phyloP scores from a whole-genome alignment of 2,113 vertebrate species.

The Ophiodon elongatus region DNA sequence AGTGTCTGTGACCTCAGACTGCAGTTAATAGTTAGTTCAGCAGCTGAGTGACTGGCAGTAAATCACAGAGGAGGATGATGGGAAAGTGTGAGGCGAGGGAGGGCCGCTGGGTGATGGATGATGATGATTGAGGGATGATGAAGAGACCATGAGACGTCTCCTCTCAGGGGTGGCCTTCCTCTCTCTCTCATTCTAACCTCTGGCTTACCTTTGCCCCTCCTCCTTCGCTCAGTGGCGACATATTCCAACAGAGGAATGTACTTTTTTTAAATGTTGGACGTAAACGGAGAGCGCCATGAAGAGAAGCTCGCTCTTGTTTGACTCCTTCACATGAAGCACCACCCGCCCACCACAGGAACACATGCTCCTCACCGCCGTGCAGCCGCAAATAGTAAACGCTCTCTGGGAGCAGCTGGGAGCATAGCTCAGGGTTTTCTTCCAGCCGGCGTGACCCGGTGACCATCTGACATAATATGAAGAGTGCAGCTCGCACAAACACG shows the following conservation, averaged over 20 bases:
- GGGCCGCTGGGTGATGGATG: constrained; percentile 21
- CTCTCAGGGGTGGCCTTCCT: constrained; percentile 66
- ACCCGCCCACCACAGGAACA: constrained; percentile 47
- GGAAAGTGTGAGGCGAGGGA: constrained; percentile 12
- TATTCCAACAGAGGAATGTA: constrained; percentile 46
- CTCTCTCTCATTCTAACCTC: constrained; percentile 34
- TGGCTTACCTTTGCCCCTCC: constrained; percentile 52
- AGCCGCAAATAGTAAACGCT: constrained; percentile 29
- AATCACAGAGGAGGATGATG: too few relatives aligned
- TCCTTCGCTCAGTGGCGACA: constrained; percentile 25
- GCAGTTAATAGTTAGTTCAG: not conserved
- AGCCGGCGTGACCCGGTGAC: constrained; percentile 23
- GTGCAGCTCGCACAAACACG: constrained; percentile 9
- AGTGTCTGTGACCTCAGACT: not conserved
- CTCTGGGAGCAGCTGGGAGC: not conserved
- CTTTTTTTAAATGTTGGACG: too few relatives aligned
- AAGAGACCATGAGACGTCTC: constrained; percentile 31
- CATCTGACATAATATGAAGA: constrained; percentile 2
- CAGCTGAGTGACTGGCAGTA: too few relatives aligned
- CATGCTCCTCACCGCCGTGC: constrained; percentile 31
- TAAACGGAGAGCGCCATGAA: too few relatives aligned
- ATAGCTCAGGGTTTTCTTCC: constrained; percentile 15
- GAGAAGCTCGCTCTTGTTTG: too few relatives aligned
- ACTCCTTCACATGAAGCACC: too few relatives aligned
- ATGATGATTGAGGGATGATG: constrained; percentile 55